Base-by-base conservation (phyloP, 1,140 invertebrate genomes). In the Drosophila guanche region DNA sequence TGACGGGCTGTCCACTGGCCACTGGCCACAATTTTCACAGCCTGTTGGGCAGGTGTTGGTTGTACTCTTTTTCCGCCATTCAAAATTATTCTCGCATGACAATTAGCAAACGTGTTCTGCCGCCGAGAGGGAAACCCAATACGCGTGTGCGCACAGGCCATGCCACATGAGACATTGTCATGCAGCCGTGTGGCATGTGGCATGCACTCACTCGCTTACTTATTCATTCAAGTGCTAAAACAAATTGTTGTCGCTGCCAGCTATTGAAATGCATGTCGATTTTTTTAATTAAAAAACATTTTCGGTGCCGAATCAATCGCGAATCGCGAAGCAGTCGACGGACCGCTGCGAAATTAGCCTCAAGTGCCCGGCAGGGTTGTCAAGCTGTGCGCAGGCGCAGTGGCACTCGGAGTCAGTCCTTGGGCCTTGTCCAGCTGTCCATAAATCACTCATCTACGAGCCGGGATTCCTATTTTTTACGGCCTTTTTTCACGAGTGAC, bases 31-130 rank as follows among this genome's bases (percentile, higher is more conserved):
- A 70, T 77, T 83, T 84, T 75, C 63, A 57, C 68, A 69, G 66
- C 66, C 68, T 57, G 52, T 40, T 45, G 29, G 53, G 43, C 53
- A 46, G 57, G 69, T 66, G 59, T 56, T 59, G 27, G 50, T 33
- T 7, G 57, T 57, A 69, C 46, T 58, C 57, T 63, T 80, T 86
- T 86, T 86, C 81, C 81, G 77, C 78, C 78, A 88, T 55, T 62
- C 53, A 52, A 75, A 78, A 70, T 83, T 68, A 88, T 86, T 86
- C 78, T 86, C 55, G 69, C 81, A 83, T 86, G 78, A 88, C 88
- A 86, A 83, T 75, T 52, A 66, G 67, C 72, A 88, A 86, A 88
- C 81, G 88, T 88, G 81, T 88, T 88, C 83, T 75, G 70, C 50
- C 52, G 16, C 10, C 69, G 69, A 41, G 33, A 65, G 61, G 42